Conservation (phyloP, 30 jellyfish, hydroid and myxozoan genomes). For the Aurelia sp. region DNA sequence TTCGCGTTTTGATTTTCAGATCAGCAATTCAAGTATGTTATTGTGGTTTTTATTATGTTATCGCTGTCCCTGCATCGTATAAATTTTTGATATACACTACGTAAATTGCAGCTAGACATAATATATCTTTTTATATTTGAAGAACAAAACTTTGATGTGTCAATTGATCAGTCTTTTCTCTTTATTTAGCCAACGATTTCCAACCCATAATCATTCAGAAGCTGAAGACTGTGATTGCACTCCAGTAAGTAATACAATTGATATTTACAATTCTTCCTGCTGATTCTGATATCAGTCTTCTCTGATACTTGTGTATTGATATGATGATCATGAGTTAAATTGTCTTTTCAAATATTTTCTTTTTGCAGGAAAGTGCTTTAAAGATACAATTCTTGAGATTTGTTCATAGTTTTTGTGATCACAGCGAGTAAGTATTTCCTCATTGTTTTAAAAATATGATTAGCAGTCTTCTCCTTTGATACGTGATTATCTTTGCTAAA, state of each 20-base stretch:
- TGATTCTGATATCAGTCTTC: neutral
- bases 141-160: too few relatives aligned
- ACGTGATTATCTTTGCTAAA: neutral
- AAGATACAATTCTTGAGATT: conserved; percentile 93
- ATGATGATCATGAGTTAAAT: neutral
- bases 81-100: too few relatives aligned
- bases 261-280: too few relatives aligned
- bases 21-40: too few relatives aligned
- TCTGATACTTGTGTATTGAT: neutral
- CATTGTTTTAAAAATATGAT: neutral
- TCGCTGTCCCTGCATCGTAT: too few relatives aligned
- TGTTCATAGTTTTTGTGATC: conserved; percentile 99
- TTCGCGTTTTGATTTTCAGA: too few relatives aligned
- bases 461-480: neutral
- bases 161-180: too few relatives aligned
- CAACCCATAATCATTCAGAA: conserved; percentile 89
- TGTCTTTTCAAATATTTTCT: neutral
- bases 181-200: conserved; percentile 80
- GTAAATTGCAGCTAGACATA: too few relatives aligned
- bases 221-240: conserved; percentile 97
- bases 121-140: too few relatives aligned
- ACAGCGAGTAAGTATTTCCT: conserved; percentile 87
- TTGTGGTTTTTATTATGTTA: too few relatives aligned
- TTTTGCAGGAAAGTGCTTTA: conserved; percentile 89
- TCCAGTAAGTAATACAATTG: conserved; percentile 73